Evolutionary conservation across 2,113 vertebrate species (phyloP).

Genomic region (Siniperca knerii): DNA sequence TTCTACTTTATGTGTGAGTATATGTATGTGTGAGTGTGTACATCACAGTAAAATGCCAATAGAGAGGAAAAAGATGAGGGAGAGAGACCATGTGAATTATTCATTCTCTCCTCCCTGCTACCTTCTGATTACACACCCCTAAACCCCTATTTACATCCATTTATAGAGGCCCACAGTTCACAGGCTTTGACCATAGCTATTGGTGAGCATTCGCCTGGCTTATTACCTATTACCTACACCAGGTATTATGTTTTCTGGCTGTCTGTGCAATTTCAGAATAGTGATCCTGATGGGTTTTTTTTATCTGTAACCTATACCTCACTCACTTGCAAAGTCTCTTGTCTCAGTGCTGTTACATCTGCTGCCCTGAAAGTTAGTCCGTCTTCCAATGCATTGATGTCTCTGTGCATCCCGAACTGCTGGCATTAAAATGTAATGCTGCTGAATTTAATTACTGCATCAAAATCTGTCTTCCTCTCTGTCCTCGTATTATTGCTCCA

Average conservation of each 20-base stretch:
- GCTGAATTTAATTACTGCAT: constrained; percentile 21
- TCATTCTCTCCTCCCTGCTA: constrained; percentile 58
- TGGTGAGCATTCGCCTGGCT: constrained; percentile 31
- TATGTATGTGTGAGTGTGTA: neutral
- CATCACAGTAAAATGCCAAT: neutral
- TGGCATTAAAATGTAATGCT: neutral
- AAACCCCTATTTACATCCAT: constrained; percentile 73
- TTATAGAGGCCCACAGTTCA: constrained; percentile 62
- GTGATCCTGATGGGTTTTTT: neutral
- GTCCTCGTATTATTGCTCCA: neutral
- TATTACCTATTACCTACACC: constrained; percentile 52
- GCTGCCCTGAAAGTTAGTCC: neutral
- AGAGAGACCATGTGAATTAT: constrained; percentile 63
- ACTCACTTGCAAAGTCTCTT: neutral
- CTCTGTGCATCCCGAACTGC: neutral
- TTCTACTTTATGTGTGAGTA: neutral
- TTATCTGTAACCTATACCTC: neutral
- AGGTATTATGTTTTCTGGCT: constrained; percentile 19
- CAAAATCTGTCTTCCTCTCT: constrained; percentile 18
- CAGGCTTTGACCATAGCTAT: constrained; percentile 59
- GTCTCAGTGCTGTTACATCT: constrained; percentile 1
- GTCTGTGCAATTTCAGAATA: constrained; percentile 27
- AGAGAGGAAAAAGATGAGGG: constrained; percentile 20
- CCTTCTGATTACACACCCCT: constrained; percentile 70
- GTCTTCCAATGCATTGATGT: neutral